These are phyloP conservation scores for Musca vetustissima DNA, from an alignment of 1,140 invertebrate species.

Conservation along the genomic window DNA sequence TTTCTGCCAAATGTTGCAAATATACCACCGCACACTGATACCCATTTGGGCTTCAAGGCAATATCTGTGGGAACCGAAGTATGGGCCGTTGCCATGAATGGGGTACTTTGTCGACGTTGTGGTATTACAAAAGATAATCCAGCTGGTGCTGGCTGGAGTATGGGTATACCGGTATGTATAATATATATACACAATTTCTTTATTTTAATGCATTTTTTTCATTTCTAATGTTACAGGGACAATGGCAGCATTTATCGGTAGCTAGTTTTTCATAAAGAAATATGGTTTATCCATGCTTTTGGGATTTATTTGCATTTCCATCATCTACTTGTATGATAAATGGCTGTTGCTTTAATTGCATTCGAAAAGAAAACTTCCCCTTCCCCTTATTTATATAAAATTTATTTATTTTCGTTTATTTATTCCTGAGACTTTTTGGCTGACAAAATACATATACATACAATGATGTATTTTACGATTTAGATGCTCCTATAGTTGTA, in stretches of 20 bases:
- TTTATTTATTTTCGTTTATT: too few relatives aligned
- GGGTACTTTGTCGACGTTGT: slow-evolving; percentile 71
- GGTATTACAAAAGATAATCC: slow-evolving; percentile 71
- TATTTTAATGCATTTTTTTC: slow-evolving; percentile 1
- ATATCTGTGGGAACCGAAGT: slow-evolving; percentile 68
- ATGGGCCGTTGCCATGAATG: slow-evolving; percentile 73
- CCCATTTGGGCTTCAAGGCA: slow-evolving; percentile 62
- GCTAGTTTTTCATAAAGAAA: slow-evolving; percentile 44
- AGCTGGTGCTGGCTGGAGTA: slow-evolving; percentile 74
- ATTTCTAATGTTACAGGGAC: slow-evolving; percentile 41
- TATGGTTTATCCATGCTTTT: too few relatives aligned
- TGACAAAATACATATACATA: too few relatives aligned
- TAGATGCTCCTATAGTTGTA: too few relatives aligned
- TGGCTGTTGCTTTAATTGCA: too few relatives aligned
- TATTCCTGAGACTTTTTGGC: too few relatives aligned
- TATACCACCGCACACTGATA: slow-evolving; percentile 63
- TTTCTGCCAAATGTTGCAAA: slow-evolving; percentile 62
- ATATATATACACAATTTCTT: neutral
- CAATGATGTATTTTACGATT: too few relatives aligned
- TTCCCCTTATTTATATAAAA: too few relatives aligned
- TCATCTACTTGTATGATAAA: too few relatives aligned
- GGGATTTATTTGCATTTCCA: too few relatives aligned
- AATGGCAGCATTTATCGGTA: slow-evolving; percentile 50
- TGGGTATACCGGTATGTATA: slow-evolving; percentile 66
- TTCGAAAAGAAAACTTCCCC: too few relatives aligned